phyloP scores from a whole-genome alignment of 2,888 invertebrate genomes.

The Kryphioiulus occultus region DNA sequence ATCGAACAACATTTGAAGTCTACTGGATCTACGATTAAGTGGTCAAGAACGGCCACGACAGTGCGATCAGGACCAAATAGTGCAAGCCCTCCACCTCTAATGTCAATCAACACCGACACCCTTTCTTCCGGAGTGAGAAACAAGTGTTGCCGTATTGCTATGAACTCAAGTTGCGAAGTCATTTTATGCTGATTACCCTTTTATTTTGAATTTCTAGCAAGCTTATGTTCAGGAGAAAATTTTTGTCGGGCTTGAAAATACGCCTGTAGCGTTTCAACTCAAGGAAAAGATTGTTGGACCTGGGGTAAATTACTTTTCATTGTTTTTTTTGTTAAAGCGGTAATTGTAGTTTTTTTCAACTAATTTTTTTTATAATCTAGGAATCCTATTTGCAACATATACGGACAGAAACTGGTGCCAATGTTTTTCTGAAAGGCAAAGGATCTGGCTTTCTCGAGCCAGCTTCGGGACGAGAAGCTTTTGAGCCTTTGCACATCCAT shows the following conservation, averaged over 20 bases:
- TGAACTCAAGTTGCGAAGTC: neutral
- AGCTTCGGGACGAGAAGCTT: conserved; percentile 68
- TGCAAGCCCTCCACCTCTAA: conserved; percentile 63
- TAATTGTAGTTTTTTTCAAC: neutral
- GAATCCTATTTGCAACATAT: conserved; percentile 74
- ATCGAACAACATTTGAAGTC: conserved; percentile 59
- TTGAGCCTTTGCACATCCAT: conserved; percentile 75
- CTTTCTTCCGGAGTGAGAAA: conserved; percentile 45
- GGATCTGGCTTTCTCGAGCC: conserved; percentile 72
- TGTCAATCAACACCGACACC: conserved; percentile 60
- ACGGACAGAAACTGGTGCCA: conserved; percentile 78
- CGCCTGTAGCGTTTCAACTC: conserved; percentile 77
- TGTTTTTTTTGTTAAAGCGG: neutral
- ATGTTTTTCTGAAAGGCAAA: conserved; percentile 74
- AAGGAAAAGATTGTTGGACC: conserved; percentile 76
- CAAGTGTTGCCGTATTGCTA: neutral
- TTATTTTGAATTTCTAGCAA: conserved; percentile 56
- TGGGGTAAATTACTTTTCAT: conserved; percentile 59
- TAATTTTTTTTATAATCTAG: conserved; percentile 56
- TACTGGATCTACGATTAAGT: conserved; percentile 38
- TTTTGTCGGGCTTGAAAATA: conserved; percentile 78
- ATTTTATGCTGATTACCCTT: neutral
- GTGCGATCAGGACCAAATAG: conserved; percentile 33
- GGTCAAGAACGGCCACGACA: conserved; percentile 40
- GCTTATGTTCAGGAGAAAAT: conserved; percentile 72